Base-by-base conservation (phyloP, 2,888 invertebrate genomes). In the Ophion ellenae region DNA sequence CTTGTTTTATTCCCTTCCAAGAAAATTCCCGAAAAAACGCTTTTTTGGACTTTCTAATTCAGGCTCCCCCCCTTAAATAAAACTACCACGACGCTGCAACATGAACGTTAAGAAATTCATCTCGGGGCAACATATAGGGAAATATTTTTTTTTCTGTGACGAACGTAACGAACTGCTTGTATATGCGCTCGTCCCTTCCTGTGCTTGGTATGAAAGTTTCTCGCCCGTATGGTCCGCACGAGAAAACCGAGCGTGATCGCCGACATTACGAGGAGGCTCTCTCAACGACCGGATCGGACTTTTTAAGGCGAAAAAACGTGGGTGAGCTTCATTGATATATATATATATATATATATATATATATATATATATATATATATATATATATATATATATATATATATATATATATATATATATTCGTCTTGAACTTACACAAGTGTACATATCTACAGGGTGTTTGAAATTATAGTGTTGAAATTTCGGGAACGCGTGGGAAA, bases 251-350 rank as follows among this genome's bases (percentile, higher is more conserved):
- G 57, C 69, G 70, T 53, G 40, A 66, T 70, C 83, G 75, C 20
- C 24, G 32, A 78, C 61, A 24, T 40, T 20, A 20, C 57, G 73
- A 36, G 47, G 71, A 73, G 63, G 28, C 66, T 61, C 57, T 67
- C 20, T 24, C 53, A 17, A 32, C 78, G 53, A 14, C 17, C 17
- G 14, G 83, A 83, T 67, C 86, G 78, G 86, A 78, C 86, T 86
- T 86, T 86, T 71, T 86, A 86, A 81, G 86, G 86, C 83, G 53
- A 74, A 61, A 69, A 47, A 59, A 77, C 83, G 86, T 86, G 83
- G 85, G 85, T 83, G 83, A 78, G 20, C 53, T 14, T 75, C 73
- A 20, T 85, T 73, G 70, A 64, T 66, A 36, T 40, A 45, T 45
- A 24, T 69, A 20, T 32, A 24, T 24, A 24, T 24, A 24, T 24